Conservation (phyloP, 1,140 invertebrate species). For the Eupeodes corollae region DNA sequence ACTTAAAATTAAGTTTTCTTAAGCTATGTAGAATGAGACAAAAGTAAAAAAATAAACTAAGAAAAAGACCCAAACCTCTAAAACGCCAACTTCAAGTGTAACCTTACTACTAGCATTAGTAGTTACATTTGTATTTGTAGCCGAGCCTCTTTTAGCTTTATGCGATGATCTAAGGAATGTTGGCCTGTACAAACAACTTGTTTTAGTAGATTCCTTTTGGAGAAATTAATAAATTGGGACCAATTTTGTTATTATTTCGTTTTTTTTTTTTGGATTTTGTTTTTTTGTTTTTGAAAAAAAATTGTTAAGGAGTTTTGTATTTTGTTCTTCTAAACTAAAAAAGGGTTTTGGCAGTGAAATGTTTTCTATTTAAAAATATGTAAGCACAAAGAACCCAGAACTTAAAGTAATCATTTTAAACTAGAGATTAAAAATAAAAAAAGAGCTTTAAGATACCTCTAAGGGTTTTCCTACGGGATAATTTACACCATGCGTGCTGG, state of each 20-base stretch:
- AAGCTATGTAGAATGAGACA: background rate
- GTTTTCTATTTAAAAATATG: background rate
- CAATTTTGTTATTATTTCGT: too few species aligned
- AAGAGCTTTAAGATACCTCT: slow-evolving; percentile 62
- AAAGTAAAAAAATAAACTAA: too few species aligned
- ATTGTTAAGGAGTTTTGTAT: too few species aligned
- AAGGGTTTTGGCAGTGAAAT: background rate
- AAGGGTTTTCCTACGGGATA: slow-evolving; percentile 68
- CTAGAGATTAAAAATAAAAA: background rate
- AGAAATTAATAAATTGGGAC: too few species aligned
- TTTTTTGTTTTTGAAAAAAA: too few species aligned
- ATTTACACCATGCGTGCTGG: slow-evolving; percentile 38
- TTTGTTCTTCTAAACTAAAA: background rate
- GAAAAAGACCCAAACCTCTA: slow-evolving; percentile 27
- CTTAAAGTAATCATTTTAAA: background rate
- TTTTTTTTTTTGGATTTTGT: too few species aligned
- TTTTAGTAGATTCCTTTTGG: background rate
- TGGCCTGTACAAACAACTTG: background rate
- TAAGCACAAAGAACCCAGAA: background rate
- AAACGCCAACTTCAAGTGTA: slow-evolving; percentile 35
- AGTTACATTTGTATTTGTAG: background rate
- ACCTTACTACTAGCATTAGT: slow-evolving; percentile 36
- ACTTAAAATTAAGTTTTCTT: background rate
- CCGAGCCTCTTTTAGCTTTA: too few species aligned
- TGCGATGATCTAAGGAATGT: background rate